phyloP scores from a whole-genome alignment of 2,797 vertebrate species.

The Tolypeutes matacus region DNA sequence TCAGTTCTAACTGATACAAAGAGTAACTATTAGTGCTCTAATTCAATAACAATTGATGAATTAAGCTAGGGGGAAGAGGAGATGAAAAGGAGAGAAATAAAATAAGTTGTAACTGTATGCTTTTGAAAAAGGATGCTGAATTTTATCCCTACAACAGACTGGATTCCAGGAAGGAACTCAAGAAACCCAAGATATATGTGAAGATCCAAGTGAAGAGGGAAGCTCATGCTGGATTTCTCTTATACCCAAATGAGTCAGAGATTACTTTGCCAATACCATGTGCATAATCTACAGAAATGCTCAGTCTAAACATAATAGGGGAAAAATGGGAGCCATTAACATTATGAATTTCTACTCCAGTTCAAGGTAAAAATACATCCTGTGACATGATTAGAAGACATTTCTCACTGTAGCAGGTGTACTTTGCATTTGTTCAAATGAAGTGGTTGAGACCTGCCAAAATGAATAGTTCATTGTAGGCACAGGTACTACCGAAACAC shows the following conservation, averaged over 20 bases:
- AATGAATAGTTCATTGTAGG: conserved; percentile 21
- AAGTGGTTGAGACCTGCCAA: conserved; percentile 30
- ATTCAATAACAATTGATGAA: neutral
- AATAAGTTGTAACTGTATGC: neutral
- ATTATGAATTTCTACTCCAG: neutral
- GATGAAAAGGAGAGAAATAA: neutral
- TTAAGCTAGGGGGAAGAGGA: neutral
- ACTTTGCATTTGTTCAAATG: conserved; percentile 26
- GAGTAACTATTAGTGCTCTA: neutral
- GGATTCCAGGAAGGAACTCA: neutral
- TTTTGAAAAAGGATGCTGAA: neutral
- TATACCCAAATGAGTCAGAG: neutral
- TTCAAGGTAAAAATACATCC: neutral
- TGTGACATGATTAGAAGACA: neutral
- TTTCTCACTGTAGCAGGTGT: neutral
- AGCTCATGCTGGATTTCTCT: neutral
- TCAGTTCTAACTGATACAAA: neutral
- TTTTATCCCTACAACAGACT: neutral
- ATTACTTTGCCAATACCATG: conserved; percentile 24
- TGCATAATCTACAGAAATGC: neutral
- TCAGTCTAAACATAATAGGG: neutral
- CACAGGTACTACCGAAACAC: neutral
- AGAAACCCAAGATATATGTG: neutral
- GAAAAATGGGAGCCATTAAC: neutral
- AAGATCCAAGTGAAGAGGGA: neutral